Evolutionary conservation across 2,888 invertebrate species (phyloP), one percentile per base, ranked within the genome.

Genomic region (Acleris sparsana): DNA sequence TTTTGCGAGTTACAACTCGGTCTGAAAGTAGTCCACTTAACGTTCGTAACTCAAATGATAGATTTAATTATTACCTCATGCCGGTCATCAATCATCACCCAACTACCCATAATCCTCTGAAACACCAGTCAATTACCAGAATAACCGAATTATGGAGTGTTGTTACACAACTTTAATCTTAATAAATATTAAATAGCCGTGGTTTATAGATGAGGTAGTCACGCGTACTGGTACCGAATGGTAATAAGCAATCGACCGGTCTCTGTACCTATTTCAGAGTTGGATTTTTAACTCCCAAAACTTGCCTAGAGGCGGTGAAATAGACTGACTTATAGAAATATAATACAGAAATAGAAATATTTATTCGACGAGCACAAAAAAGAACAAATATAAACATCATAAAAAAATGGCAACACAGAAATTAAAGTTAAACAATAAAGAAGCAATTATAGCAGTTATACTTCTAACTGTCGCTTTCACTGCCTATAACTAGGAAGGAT

Each of bases 51-150:
- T 63, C 55, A 65, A 64, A 67, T 71, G 66, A 64, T 71, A 63
- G 68, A 73, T 71, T 70, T 70, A 73, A 73, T 71, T 71, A 72
- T 69, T 69, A 66, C 69, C 70, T 68, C 64, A 73, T 53, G 62
- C 53, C 57, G 13, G 29, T 70, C 69, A 71, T 73, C 64, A 73
- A 73, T 73, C 71, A 73, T 39, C 33, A 29, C 18, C 59, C 52
- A 55, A 49, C 49, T 48, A 33, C 48, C 25, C 62, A 60, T 58
- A 57, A 61, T 64, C 60, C 63, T 29, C 29, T 49, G 20, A 33
- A 49, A 60, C 64, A 44, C 53, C 52, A 53, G 25, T 17, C n/a
- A 33, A 65, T 65, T 55, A 18, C 52, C 39, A 33, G 39, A 49
- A 59, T 33, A 58, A 44, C 48, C 49, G 43, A 59, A 20, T 44